phyloP scores from a whole-genome alignment of 2,888 invertebrate species.

The Plagodis dolabraria region DNA sequence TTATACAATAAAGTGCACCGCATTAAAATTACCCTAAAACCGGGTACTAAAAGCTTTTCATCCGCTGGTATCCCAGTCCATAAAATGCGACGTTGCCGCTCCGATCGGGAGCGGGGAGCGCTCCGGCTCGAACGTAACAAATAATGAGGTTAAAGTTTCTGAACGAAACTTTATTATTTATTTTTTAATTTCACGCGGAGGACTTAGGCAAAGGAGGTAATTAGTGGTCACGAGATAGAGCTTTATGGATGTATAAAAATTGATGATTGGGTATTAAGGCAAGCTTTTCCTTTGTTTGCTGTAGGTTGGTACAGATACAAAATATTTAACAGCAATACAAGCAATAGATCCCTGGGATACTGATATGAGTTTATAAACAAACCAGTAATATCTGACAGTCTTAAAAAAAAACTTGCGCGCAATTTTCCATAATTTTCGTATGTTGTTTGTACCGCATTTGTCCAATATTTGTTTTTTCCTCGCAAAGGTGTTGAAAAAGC shows the following conservation, averaged over 20 bases:
- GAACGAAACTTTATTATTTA: slow-evolving; percentile 64
- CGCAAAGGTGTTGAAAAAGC: too few species aligned
- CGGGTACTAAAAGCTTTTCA: slow-evolving; percentile 57
- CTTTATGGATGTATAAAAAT: slow-evolving; percentile 29
- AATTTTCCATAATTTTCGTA: too few species aligned
- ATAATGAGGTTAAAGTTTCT: slow-evolving; percentile 83
- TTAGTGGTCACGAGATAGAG: slow-evolving; percentile 34
- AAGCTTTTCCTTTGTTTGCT: slow-evolving; percentile 27
- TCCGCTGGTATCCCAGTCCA: slow-evolving; percentile 49
- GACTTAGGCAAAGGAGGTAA: slow-evolving; percentile 37
- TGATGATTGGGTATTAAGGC: slow-evolving; percentile 11
- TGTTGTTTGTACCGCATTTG: too few species aligned
- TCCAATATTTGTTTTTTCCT: too few species aligned
- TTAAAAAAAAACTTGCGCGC: too few species aligned
- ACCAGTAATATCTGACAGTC: too few species aligned
- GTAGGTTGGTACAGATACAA: not conserved
- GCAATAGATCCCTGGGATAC: too few species aligned
- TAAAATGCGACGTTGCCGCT: slow-evolving; percentile 78
- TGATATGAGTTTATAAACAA: too few species aligned
- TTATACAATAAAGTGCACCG: too few species aligned
- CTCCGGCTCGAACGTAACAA: slow-evolving; percentile 58
- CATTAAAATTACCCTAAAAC: slow-evolving; percentile 41
- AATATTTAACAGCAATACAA: too few species aligned
- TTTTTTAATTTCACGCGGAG: slow-evolving; percentile 48
- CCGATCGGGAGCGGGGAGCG: slow-evolving; percentile 49